Percentiles rank a stretch among this genome's conserved stretches.
phyloP scores from a whole-genome alignment of 2,113 vertebrate genomes.

The Tragelaphus scriptus region DNA sequence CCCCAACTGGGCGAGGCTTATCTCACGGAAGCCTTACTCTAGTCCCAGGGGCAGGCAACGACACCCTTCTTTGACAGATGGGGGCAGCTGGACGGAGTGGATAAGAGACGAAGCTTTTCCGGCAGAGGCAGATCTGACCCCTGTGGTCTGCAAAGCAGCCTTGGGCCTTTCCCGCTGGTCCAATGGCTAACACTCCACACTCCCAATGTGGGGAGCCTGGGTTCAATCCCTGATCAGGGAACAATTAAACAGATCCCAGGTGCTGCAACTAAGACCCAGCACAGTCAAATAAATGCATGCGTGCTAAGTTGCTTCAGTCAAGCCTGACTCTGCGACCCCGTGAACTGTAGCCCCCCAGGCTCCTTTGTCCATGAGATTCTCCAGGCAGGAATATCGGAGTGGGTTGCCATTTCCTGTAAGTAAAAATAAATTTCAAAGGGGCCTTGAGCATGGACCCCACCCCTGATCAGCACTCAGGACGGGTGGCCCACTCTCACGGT shows the following conservation, averaged over 20 bases:
- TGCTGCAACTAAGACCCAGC: neutral
- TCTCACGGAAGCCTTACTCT: neutral
- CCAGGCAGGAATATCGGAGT: neutral
- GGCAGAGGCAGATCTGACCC: no score
- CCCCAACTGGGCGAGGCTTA: neutral
- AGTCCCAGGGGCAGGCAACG: neutral
- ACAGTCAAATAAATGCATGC: neutral
- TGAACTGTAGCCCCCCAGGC: neutral
- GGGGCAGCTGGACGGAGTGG: neutral
- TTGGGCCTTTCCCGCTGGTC: neutral
- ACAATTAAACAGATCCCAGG: neutral
- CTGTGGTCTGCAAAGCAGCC: neutral
- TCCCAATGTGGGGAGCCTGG: neutral
- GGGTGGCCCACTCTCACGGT: accelerated
- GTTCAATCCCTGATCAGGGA: neutral
- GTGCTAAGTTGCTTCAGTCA: neutral
- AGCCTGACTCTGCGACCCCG: neutral
- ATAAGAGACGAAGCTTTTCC: neutral
- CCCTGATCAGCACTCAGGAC: neutral
- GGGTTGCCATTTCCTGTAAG: neutral
- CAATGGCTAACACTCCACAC: neutral
- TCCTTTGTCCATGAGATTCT: neutral
- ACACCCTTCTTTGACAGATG: neutral
- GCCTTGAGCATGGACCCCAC: neutral
- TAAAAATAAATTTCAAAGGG: neutral